Conservation (phyloP, 2,888 invertebrate genomes). For the Saturnia pavonia region DNA sequence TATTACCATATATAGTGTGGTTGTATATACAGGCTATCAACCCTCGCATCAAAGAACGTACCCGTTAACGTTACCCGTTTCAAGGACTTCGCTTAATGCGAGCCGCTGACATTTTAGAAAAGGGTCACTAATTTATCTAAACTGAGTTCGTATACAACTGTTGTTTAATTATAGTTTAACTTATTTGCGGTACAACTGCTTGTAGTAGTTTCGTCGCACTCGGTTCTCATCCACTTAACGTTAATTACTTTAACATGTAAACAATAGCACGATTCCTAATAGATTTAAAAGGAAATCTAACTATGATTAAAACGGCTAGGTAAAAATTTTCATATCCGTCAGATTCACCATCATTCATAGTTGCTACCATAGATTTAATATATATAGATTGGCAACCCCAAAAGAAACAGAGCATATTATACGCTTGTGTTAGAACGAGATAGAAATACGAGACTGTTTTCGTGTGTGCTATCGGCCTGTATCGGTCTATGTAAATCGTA, state of each 20-base stretch:
- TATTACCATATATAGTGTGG: background rate
- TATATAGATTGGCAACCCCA: no score
- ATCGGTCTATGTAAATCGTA: no score
- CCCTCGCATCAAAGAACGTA: slow-evolving; percentile 16
- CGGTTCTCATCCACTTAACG: slow-evolving; percentile 6
- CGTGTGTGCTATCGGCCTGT: no score
- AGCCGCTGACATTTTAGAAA: slow-evolving; percentile 74
- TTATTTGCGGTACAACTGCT: slow-evolving; percentile 66
- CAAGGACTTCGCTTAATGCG: slow-evolving; percentile 66
- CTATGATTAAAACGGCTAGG: no score
- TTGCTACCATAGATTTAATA: no score
- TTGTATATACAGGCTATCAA: slow-evolving; percentile 1
- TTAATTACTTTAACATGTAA: slow-evolving; percentile 13
- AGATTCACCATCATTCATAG: no score
- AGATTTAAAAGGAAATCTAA: background rate
- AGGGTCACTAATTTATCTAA: slow-evolving; percentile 79
- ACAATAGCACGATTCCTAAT: slow-evolving; percentile 12
- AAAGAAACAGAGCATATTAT: no score
- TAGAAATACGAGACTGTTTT: no score
- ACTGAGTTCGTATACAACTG: slow-evolving; percentile 62
- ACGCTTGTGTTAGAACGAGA: no score
- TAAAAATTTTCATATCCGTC: no score
- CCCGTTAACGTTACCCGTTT: slow-evolving; percentile 55
- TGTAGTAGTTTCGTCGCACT: slow-evolving; percentile 20
- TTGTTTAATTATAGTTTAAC: slow-evolving; percentile 77